These are phyloP conservation scores for Trinorchestia longiramus DNA, from an alignment of 1,140 invertebrate species.

Conservation along the genomic window DNA sequence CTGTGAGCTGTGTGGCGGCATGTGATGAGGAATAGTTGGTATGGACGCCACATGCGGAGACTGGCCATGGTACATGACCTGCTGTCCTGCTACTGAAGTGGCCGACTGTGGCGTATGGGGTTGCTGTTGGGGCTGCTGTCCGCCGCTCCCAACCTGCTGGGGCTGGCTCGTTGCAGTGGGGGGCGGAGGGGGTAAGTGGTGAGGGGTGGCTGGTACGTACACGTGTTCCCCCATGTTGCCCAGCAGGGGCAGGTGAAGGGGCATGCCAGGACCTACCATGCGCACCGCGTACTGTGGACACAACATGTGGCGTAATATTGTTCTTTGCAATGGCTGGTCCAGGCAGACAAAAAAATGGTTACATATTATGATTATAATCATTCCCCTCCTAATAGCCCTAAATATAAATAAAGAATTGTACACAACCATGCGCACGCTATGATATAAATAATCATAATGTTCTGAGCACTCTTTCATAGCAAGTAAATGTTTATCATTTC, in stretches of 20 bases:
- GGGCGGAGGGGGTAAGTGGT: background rate
- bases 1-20: conserved; percentile 4
- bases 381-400: too few species aligned
- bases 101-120: background rate
- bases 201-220: background rate
- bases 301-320: too few species aligned
- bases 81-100: conserved; percentile 3
- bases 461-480: too few species aligned
- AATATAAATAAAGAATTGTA: too few species aligned
- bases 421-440: too few species aligned
- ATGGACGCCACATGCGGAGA: conserved; percentile 18
- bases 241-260: background rate
- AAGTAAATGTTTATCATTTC: too few species aligned
- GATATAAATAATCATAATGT: too few species aligned
- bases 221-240: conserved; percentile 29
- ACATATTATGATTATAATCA: too few species aligned
- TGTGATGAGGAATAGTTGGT: background rate
- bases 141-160: background rate
- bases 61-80: conserved; percentile 34
- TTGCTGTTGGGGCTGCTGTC: background rate
- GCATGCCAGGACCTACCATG: background rate
- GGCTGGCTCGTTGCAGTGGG: conserved; percentile 14
- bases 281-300: background rate
- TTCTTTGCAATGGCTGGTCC: too few species aligned
- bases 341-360: too few species aligned